These are phyloP conservation scores for Callipepla squamata DNA, from an alignment of 2,113 vertebrate species.

Conservation along the genomic window DNA sequence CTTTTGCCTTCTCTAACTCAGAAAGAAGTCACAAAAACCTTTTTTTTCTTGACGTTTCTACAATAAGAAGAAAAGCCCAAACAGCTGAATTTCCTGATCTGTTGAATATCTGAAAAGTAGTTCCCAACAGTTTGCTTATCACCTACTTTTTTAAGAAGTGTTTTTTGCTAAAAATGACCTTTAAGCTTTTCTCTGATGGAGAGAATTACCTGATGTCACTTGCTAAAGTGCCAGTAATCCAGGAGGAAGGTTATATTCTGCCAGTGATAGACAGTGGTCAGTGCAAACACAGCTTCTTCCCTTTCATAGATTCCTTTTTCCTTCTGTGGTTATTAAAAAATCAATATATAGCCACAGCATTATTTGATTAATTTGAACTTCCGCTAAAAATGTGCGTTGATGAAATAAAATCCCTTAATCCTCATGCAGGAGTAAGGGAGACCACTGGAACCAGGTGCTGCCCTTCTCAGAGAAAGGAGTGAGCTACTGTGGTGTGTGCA, in stretches of 20 bases:
- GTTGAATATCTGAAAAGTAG: background rate
- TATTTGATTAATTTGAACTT: background rate
- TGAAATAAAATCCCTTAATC: background rate
- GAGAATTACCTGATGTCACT: background rate
- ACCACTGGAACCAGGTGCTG: background rate
- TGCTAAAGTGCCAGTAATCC: background rate
- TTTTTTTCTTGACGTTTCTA: background rate
- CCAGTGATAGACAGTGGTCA: rapidly evolving
- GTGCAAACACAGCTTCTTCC: background rate
- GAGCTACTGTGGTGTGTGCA: background rate
- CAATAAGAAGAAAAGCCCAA: background rate
- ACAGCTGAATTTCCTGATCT: background rate
- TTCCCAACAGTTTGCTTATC: background rate
- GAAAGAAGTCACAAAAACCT: background rate
- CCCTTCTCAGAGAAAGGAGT: background rate
- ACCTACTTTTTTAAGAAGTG: background rate
- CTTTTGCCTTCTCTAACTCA: background rate
- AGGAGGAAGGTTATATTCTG: background rate
- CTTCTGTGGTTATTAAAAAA: background rate
- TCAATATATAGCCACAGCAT: background rate
- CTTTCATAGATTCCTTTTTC: background rate
- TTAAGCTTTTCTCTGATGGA: background rate
- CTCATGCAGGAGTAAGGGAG: too few species aligned
- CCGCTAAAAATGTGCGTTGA: rapidly evolving
- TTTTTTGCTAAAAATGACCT: background rate